Conservation (phyloP, 2,113 vertebrate species). For the Atractosteus spatula region DNA sequence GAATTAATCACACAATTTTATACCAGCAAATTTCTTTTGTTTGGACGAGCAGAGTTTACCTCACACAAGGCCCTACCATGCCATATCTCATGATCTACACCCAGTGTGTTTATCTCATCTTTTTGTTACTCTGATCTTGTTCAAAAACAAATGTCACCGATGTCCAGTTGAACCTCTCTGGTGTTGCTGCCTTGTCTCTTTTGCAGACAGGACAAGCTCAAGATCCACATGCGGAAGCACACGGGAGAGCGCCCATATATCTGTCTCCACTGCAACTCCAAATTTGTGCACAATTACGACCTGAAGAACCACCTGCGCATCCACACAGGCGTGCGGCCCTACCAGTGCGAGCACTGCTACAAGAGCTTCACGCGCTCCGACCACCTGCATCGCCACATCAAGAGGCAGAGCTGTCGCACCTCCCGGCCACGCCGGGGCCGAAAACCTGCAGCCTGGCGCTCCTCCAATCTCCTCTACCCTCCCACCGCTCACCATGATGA, state of each 20-base stretch:
- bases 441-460: constrained; percentile 82
- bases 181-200: constrained; percentile 17
- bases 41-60: too few species aligned
- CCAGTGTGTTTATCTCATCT: too few species aligned
- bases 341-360: constrained; percentile 98
- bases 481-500: constrained; percentile 58
- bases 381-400: constrained; percentile 95
- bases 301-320: constrained; percentile 98
- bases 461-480: constrained; percentile 75
- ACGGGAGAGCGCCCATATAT: constrained; percentile 95
- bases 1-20: too few species aligned
- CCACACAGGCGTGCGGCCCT: constrained; percentile 92
- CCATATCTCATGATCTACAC: too few species aligned
- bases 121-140: too few species aligned
- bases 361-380: constrained; percentile 97
- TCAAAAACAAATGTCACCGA: not conserved
- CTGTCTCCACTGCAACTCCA: constrained; percentile 96
- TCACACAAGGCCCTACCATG: too few species aligned
- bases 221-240: constrained; percentile 99
- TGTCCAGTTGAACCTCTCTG: not conserved
- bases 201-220: constrained; percentile 94
- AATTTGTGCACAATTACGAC: constrained; percentile 98
- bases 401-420: constrained; percentile 91
- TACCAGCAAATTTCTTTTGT: too few species aligned
- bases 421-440: constrained; percentile 81